Evolutionary conservation across 2,113 vertebrate species (phyloP).

Genomic region (Trematomus loennbergii): DNA sequence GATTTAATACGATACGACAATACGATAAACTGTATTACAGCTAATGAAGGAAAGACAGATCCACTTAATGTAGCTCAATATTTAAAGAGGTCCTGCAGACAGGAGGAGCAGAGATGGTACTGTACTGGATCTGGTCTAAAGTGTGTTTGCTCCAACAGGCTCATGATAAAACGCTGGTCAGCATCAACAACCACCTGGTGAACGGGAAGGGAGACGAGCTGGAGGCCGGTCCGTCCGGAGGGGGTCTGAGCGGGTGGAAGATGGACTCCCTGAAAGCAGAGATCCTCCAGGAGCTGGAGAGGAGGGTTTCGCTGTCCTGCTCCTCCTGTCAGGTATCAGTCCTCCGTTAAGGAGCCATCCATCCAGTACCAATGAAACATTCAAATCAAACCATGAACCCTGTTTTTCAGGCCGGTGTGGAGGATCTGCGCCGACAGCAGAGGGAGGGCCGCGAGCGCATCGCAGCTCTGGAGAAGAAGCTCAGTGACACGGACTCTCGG

Average conservation of each 20-base stretch:
- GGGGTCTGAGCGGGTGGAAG: constrained; percentile 41
- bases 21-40: too few relatives aligned
- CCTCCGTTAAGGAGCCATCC: not conserved
- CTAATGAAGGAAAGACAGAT: not conserved
- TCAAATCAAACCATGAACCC: not conserved
- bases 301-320: constrained; percentile 87
- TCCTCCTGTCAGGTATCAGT: constrained; percentile 84
- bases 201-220: constrained; percentile 75
- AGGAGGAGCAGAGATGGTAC: not conserved
- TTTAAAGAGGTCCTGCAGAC: not conserved
- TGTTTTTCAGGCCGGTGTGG: constrained; percentile 77
- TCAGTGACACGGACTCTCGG: constrained; percentile 83
- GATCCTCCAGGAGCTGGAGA: constrained; percentile 88
- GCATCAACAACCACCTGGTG: constrained; percentile 87
- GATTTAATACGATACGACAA: too few relatives aligned
- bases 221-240: constrained; percentile 52
- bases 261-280: constrained; percentile 75
- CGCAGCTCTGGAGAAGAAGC: constrained; percentile 87
- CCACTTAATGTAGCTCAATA: too few relatives aligned
- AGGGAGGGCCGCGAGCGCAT: constrained; percentile 87
- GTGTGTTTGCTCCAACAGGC: constrained; percentile 54
- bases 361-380: not conserved
- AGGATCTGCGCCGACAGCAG: constrained; percentile 87
- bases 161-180: constrained; percentile 88
- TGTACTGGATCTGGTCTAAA: not conserved